A percentile compares a stretch with the other conserved stretches of the same genome.
phyloP scores from a whole-genome alignment of 1,140 invertebrate species.

The Diachasma alloeum region DNA sequence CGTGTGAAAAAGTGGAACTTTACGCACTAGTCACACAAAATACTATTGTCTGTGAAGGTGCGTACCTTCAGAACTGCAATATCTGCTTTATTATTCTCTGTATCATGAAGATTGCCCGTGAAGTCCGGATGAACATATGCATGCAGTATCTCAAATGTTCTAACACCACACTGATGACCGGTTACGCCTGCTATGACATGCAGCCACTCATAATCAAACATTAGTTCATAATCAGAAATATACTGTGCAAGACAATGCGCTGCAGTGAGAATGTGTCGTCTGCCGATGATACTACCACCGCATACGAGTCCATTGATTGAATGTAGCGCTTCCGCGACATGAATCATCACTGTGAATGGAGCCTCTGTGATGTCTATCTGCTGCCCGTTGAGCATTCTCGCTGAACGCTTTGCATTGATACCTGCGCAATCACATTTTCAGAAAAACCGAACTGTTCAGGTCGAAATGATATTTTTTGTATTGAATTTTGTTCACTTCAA shows the following conservation, averaged over 20 bases:
- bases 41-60: no score
- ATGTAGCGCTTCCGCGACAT: background rate
- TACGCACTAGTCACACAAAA: no score
- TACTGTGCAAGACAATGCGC: background rate
- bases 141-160: background rate
- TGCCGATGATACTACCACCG: background rate
- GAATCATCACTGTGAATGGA: background rate
- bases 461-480: no score
- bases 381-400: background rate
- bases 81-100: background rate
- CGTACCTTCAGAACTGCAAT: background rate
- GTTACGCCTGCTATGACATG: background rate
- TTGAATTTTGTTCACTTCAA: no score
- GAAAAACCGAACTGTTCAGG: no score
- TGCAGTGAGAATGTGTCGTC: background rate
- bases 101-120: background rate
- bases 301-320: background rate
- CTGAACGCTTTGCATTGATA: background rate
- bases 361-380: background rate
- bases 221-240: background rate
- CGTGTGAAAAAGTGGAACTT: no score
- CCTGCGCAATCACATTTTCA: no score
- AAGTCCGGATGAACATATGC: background rate
- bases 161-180: background rate
- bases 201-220: background rate